Evolutionary conservation across 2,888 invertebrate species (phyloP), one percentile per base, ranked within the genome.

Genomic region (Glyphotaelius pellucidus): DNA sequence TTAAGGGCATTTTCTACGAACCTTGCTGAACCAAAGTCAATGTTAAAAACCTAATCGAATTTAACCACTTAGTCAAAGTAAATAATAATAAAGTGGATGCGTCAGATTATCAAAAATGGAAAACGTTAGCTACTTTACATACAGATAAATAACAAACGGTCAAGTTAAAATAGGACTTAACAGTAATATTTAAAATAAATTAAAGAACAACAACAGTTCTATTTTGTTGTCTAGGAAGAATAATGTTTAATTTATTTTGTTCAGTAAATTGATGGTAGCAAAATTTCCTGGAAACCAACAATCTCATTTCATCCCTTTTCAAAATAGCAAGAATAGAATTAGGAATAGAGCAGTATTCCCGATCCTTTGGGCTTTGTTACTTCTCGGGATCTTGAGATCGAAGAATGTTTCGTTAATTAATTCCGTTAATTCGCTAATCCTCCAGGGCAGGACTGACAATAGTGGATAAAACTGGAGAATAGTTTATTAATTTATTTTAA

Each of bases 351-450:
- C 47, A 12, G 30, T 86, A 86, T 86, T 42, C 86, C 15, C 42
- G 30, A 86, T 86, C 86, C 86, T 86, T n/a, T 30, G 86, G 86
- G 86, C 86, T 42, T 86, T 86, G 86, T 86, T 86, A 30, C 47
- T 30, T 67, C 67, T 25, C 67, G n/a, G 4, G 67, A 67, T 86
- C 86, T 42, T 9, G 30, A 30, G 38, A 30, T n/a, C 47, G 47
- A 42, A 47, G 86, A 42, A 86, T 86, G 86, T 86, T 86, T 30
- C 19, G 42, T 38, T 86, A 86, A 86, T 42, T 86, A 42, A 42
- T 42, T 42, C 42, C 2, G 35, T 47, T 47, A 47, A 86, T 32
- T 42, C n/a, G 25, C 30, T 38, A 42, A 42, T 42, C 42, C 25
- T 38, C 42, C 30, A 42, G 42, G 42, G 30, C 47, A 11, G 67